Base-by-base conservation (phyloP, 2,113 vertebrate genomes). In the Clarias gariepinus region DNA sequence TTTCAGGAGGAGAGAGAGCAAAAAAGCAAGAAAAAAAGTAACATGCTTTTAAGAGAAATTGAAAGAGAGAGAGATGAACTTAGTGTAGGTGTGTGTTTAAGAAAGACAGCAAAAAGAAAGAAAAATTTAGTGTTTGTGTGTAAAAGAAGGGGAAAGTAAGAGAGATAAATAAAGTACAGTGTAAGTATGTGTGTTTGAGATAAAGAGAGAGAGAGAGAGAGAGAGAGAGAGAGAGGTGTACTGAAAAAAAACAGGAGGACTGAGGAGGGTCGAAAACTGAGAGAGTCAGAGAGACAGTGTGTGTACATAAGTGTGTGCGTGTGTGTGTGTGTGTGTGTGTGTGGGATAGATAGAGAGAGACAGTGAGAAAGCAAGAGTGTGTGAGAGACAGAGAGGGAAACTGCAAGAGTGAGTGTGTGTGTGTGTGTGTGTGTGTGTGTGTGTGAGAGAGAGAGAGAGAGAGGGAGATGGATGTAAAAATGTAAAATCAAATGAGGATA, bases 381-480 rank as follows among this genome's bases (percentile, higher is more conserved):
- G 30, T 18, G 30, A 12, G 36, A 89, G 85, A 87, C 89, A 88
- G 83, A 87, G 12, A 63, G 25, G 25, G 19, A 63, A 10, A 36
- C 7, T 63, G 21, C 8, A 19, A 21, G 61, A 16, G 64, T 28
- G 64, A 15, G 64, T 30, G 3, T 66, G 3, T 13, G 63, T n/a
- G 63, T 13, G 63, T n/a, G 25, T n/a, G 63, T 28, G 25, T n/a
- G 63, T 12, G 64, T 12, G 64, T 28, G 64, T 86, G 87, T 86
- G 82, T 0, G 52, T 68, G 88, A 66, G 83, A 90, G 21, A 66
- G 86, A 89, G 82, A 87, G 23, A 84, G 53, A 82, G 89, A 91
- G 91, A 87, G 91, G 91, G 93, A 92, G 91, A 91, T 91, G 88
- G 91, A 79, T 79, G 76, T 92, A 92, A 94, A 80, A 92, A 79